Percentiles rank a stretch among this genome's conserved stretches.
These are phyloP conservation scores for Rallus crepitans DNA, from an alignment of 2,797 vertebrate species.

Conservation along the genomic window DNA sequence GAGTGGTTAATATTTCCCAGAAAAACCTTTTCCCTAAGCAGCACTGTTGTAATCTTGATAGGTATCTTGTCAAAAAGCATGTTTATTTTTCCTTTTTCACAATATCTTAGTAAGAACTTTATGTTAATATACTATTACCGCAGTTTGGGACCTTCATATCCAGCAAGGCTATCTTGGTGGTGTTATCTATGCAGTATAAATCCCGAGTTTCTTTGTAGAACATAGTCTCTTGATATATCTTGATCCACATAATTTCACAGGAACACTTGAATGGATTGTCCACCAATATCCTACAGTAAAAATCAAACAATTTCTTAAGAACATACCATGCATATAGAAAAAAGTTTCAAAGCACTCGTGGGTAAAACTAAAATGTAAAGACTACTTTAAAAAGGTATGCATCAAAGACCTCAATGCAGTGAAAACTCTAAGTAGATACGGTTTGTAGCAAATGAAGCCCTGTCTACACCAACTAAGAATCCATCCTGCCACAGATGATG, in stretches of 20 bases:
- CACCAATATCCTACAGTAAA: not conserved
- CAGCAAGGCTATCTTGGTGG: conserved; percentile 85
- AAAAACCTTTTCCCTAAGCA: not conserved
- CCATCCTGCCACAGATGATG: not conserved
- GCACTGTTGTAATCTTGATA: not conserved
- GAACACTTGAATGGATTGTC: conserved; percentile 94
- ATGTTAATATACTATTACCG: not conserved
- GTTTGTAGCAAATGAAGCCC: not conserved
- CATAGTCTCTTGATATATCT: conserved; percentile 89
- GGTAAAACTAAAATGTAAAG: not conserved
- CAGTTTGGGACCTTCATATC: conserved; percentile 81
- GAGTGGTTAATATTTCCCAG: not conserved
- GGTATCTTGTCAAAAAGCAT: not conserved
- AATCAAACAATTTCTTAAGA: not conserved
- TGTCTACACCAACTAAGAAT: not conserved
- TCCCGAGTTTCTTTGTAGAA: conserved; percentile 84
- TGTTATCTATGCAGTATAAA: conserved; percentile 89
- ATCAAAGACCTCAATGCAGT: not conserved
- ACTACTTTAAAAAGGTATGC: not conserved
- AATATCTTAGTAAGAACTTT: not conserved
- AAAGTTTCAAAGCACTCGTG: not conserved
- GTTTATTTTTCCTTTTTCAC: not conserved
- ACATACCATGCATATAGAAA: not conserved
- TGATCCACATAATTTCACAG: conserved; percentile 98
- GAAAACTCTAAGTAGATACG: not conserved